Base-by-base conservation (phyloP, 1,140 invertebrate species). In the Episyrphus balteatus region DNA sequence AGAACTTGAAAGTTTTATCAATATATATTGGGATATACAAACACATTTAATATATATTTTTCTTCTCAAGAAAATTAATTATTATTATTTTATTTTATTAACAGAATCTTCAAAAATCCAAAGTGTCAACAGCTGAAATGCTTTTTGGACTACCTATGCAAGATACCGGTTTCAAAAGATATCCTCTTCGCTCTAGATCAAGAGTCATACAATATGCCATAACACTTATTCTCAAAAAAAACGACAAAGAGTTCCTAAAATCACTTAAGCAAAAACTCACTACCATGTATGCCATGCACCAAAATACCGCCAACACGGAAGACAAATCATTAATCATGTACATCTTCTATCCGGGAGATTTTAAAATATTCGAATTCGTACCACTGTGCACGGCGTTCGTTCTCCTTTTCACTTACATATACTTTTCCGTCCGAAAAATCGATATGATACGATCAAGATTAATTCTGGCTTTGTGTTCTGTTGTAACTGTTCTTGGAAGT, bases 351-450 rank as follows among this genome's bases (percentile, higher is more conserved):
- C 86, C 90, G 40, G 84, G 85, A 41, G 82, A 88, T 62, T 88
- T 91, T 52, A 87, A 89, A 59, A 83, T 90, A 51, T 79, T 81
- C 55, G 90, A 96, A 62, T 81, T 93, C 49, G 76, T 92, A 36
- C 90, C 90, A 0, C 66, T 97, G 1, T 75, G 82, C 17, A 79
- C 89, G 47, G 85, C 88, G 9, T 95, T 96, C 56, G 66, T 89
- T 13, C 74, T 88, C 13, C 71, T 96, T 11, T 93, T 95, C 64
- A 70, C 92, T 5, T 97, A 95, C 59, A 82, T 96, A 5, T 96
- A 95, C 61, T 98, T 95, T 66, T 95, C 91, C 40, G 86, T 96
- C 12, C 76, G 91, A 59, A 92, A 96, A 75, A 91, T 97, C 42
- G 91, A 95, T 63, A 78, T 92, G 44, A 83, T 98, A 12, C 88